Evolutionary conservation across 2,797 vertebrate genomes (phyloP).

Genomic region (Falco rusticolus): DNA sequence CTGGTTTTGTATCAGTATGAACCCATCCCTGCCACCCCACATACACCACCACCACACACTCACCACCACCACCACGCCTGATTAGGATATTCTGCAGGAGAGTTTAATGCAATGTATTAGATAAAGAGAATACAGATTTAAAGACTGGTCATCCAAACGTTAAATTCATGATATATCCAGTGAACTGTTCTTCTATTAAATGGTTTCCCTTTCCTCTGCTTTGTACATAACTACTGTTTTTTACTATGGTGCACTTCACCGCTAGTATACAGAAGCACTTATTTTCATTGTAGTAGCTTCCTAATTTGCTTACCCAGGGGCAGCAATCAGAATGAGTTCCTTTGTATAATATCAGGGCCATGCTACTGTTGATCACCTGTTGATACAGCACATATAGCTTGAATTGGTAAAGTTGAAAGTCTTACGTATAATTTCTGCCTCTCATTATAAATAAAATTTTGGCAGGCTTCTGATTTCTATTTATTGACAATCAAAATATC

Average conservation of each 20-base stretch:
- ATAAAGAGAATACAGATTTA: neutral
- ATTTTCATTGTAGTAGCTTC: neutral
- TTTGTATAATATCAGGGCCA: neutral
- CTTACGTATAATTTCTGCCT: neutral
- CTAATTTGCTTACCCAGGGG: neutral
- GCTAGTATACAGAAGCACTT: neutral
- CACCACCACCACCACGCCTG: too few relatives aligned
- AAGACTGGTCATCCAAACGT: neutral
- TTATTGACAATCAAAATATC: neutral
- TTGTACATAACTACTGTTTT: neutral
- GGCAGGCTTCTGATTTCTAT: neutral
- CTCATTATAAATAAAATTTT: neutral
- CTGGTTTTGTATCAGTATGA: neutral
- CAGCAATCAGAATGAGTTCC: neutral
- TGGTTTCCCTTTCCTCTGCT: neutral
- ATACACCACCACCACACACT: too few relatives aligned
- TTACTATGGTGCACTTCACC: neutral
- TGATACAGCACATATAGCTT: neutral
- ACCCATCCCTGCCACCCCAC: too few relatives aligned
- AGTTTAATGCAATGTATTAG: neutral
- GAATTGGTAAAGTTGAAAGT: neutral
- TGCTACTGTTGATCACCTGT: neutral
- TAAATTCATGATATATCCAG: neutral
- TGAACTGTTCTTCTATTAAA: neutral
- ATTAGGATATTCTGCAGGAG: neutral